Percentiles rank a stretch among this genome's conserved stretches.
phyloP scores from a whole-genome alignment of 2,797 vertebrate genomes.

The Notamacropus eugenii region DNA sequence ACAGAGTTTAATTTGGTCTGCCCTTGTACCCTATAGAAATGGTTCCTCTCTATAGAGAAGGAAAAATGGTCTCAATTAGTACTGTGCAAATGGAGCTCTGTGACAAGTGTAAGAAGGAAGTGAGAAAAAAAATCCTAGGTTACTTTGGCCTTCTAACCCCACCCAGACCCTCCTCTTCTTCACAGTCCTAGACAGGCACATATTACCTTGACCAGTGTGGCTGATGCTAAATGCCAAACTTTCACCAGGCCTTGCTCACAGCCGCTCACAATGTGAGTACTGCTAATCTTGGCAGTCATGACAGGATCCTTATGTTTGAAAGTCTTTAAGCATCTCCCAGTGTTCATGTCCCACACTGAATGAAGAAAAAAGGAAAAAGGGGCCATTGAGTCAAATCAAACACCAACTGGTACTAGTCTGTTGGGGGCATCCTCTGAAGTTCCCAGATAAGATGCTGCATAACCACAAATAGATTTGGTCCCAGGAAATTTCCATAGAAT shows the following conservation, averaged over 20 bases:
- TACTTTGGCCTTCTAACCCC: not conserved
- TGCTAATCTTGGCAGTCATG: slow-evolving; percentile 86
- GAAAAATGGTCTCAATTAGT: not conserved
- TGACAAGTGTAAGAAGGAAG: not conserved
- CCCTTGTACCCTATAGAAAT: not conserved
- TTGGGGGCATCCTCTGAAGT: not conserved
- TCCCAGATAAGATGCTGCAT: not conserved
- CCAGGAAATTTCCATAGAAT: too few relatives aligned
- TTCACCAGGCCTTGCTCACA: slow-evolving; percentile 89
- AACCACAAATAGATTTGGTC: not conserved
- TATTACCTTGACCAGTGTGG: slow-evolving; percentile 88
- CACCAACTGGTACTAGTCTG: not conserved
- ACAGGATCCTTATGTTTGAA: slow-evolving; percentile 89
- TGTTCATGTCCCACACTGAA: slow-evolving; percentile 91
- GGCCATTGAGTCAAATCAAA: not conserved
- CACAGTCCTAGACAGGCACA: not conserved
- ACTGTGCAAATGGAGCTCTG: not conserved
- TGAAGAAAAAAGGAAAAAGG: not conserved
- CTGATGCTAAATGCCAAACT: slow-evolving; percentile 87
- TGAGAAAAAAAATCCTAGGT: not conserved
- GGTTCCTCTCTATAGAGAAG: not conserved
- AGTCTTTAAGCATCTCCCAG: slow-evolving; percentile 84
- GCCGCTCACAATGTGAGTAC: slow-evolving; percentile 87
- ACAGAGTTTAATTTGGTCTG: not conserved
- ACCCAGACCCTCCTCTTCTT: not conserved